Percentiles rank a stretch among this genome's conserved stretches.
Conservation (phyloP, 2,797 vertebrate genomes). For the Muscicapa striata region DNA sequence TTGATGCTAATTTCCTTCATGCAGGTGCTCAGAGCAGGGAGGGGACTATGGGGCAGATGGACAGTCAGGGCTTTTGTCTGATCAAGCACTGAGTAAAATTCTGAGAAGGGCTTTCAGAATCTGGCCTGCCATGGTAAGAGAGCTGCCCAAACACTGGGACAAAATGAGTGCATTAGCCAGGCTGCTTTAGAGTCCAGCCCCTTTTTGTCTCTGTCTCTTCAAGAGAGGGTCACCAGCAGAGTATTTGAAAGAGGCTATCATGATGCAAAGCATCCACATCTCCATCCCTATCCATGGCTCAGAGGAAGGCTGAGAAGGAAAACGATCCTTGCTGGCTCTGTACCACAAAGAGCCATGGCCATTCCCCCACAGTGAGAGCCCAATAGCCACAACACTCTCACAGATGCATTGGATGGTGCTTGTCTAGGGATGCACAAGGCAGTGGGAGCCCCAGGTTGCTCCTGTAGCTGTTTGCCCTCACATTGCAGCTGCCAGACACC, state of each 20-base stretch:
- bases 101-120: not conserved
- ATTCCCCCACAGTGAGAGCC: not conserved
- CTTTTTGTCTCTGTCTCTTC: not conserved
- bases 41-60: not conserved
- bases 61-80: not conserved
- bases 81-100: not conserved
- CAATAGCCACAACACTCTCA: not conserved
- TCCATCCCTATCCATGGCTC: not conserved
- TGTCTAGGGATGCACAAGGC: not conserved
- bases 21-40: not conserved
- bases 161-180: not conserved
- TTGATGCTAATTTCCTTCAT: not conserved
- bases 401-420: accelerated
- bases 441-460: not conserved
- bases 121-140: not conserved
- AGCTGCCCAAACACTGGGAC: not conserved
- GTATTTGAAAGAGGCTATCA: not conserved
- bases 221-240: not conserved
- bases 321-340: not conserved
- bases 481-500: not conserved
- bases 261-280: not conserved
- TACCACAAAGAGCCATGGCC: not conserved
- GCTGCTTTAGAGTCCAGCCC: not conserved
- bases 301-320: not conserved
- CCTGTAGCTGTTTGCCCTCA: not conserved